Percentiles rank a stretch among this genome's conserved stretches.
These are phyloP conservation scores for Barypeithes pellucidus DNA, from an alignment of 2,888 invertebrate genomes.

Conservation along the genomic window DNA sequence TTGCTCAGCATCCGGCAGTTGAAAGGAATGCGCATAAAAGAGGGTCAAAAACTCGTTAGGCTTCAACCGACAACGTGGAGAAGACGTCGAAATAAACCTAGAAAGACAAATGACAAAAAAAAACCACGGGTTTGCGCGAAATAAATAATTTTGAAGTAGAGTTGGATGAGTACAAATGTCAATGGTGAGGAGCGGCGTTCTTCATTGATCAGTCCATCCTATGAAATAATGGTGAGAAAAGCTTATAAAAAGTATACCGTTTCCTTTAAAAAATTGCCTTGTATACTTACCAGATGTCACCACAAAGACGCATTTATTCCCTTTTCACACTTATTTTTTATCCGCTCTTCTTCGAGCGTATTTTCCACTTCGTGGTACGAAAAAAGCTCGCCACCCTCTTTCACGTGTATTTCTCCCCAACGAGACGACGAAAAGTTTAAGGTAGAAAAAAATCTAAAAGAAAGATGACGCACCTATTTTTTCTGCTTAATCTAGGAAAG, in stretches of 20 bases:
- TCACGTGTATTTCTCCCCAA: background rate
- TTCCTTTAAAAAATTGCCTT: background rate
- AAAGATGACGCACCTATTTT: too few species aligned
- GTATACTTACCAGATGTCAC: conserved; percentile 1
- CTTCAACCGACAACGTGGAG: conserved; percentile 20
- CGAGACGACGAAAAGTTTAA: background rate
- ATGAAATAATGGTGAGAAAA: too few species aligned
- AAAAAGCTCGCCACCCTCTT: background rate
- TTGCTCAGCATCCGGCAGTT: conserved; percentile 2
- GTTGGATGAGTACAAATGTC: too few species aligned
- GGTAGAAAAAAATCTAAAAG: background rate
- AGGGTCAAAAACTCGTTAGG: conserved; percentile 19
- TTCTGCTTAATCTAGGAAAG: too few species aligned
- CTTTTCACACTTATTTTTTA: conserved; percentile 3
- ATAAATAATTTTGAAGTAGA: too few species aligned
- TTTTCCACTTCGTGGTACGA: background rate
- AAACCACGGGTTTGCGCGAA: background rate
- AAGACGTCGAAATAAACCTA: conserved; percentile 13
- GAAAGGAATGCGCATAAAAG: conserved; percentile 22
- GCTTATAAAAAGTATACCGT: background rate
- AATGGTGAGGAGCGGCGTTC: too few species aligned
- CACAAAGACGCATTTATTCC: background rate
- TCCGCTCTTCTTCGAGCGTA: background rate
- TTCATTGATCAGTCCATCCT: too few species aligned
- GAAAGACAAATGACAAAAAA: conserved; percentile 6